These are phyloP conservation scores for Orthosia incerta DNA, from an alignment of 2,888 invertebrate genomes.

Conservation along the genomic window DNA sequence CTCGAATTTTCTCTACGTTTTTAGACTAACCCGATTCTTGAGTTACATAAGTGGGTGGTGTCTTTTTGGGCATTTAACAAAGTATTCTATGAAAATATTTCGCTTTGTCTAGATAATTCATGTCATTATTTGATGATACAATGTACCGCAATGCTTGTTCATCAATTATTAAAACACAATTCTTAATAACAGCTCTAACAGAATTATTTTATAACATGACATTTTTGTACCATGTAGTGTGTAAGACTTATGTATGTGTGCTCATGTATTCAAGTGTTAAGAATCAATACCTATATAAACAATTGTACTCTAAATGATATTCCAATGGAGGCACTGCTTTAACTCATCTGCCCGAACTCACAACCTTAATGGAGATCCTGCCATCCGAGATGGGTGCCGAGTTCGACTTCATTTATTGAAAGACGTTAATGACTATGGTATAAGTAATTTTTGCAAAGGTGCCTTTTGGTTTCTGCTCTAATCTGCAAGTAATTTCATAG, in stretches of 20 bases:
- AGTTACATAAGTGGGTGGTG: slow-evolving; percentile 44
- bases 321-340: too few species aligned
- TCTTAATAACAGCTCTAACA: background rate
- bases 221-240: too few species aligned
- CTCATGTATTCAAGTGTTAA: too few species aligned
- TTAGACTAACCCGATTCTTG: slow-evolving; percentile 14
- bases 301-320: too few species aligned
- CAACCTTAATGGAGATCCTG: too few species aligned
- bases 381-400: too few species aligned
- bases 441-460: background rate
- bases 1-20: slow-evolving; percentile 25
- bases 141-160: background rate
- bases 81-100: background rate
- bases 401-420: too few species aligned
- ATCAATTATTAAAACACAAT: background rate
- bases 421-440: too few species aligned
- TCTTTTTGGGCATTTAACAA: background rate
- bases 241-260: too few species aligned
- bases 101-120: background rate
- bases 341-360: too few species aligned
- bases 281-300: too few species aligned
- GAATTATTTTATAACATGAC: background rate
- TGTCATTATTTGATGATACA: background rate
- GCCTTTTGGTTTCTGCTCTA: background rate
- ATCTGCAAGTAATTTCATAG: background rate